Percentiles rank a stretch among this genome's conserved stretches.
phyloP scores from a whole-genome alignment of 2,888 invertebrate species.

The Eudasyphora cyanicolor region DNA sequence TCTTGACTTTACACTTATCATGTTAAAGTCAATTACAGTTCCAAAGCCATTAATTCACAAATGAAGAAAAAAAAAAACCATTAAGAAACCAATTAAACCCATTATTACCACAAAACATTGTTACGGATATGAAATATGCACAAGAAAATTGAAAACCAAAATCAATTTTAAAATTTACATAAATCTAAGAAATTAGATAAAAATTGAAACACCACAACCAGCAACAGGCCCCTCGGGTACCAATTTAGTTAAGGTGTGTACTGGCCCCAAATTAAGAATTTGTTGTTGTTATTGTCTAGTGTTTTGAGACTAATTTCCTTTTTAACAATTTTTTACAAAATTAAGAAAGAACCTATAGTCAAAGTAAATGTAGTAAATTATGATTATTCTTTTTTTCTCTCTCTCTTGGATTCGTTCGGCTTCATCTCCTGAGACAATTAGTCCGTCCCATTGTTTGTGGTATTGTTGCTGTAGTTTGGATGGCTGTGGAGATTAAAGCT shows the following conservation, averaged over 20 bases:
- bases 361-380: neutral
- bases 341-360: neutral
- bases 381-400: neutral
- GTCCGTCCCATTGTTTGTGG: constrained; percentile 13
- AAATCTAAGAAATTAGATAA: constrained; percentile 53
- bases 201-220: constrained; percentile 6
- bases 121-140: neutral
- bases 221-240: neutral
- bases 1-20: too few relatives aligned
- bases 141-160: constrained; percentile 17
- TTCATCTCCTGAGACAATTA: constrained; percentile 50
- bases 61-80: neutral
- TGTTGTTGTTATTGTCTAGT: neutral
- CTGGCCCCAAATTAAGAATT: neutral
- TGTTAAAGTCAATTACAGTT: too few relatives aligned
- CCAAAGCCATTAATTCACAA: neutral
- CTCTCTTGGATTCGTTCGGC: constrained; percentile 20
- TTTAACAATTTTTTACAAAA: constrained; percentile 13
- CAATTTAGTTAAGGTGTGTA: constrained; percentile 1
- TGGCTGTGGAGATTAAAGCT: constrained; percentile 38
- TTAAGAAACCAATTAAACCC: neutral
- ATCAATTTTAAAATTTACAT: constrained; percentile 52
- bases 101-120: neutral
- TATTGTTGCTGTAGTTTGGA: neutral
- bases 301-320: constrained; percentile 17